Evolutionary conservation across 1,140 invertebrate species (phyloP), one percentile per base, ranked within the genome.

Genomic region (Teleopsis dalmanni): DNA sequence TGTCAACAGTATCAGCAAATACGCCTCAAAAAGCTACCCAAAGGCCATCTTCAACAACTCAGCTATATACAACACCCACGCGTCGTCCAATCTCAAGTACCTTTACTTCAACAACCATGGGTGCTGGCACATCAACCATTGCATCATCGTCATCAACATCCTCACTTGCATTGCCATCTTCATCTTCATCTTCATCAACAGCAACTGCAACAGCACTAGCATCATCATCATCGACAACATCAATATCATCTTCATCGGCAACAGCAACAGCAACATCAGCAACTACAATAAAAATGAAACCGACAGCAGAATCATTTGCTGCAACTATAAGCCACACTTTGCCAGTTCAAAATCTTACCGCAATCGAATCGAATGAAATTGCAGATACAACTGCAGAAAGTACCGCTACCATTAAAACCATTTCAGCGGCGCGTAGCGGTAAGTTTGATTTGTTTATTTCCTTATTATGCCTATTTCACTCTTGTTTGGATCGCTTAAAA

Each of bases 361-460:
- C 62, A 44, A 63, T 68, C 49, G 65, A 68, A 52, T 58, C 65
- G 35, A 68, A 68, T 47, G 65, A 68, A 61, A 68, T 68, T 57
- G 56, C 56, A 49, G 62, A 65, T 56, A 59, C 51, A 58, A 53
- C 55, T 46, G 47, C 56, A 22, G 54, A 58, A 47, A 22, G 25
- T 29, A 48, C 33, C 37, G 36, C 59, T 26, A 50, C 57, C 46
- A 62, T 69, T 25, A 69, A 63, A 52, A 70, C 67, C 49, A 62
- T 71, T 46, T 68, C 68, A 29, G 68, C 68, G 18, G 68, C 68
- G 19, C 57, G 68, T 18, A 67, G 60, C 54, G 63, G 61, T 67
- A 58, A 62, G 63, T 63, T 44, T 27, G 29, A 36, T 16, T 27
- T 27, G 11, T 44, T 44, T 8, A 36, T n/a, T 43, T 22, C 26